These are phyloP conservation scores for Xiphorhynchus elegans DNA, from an alignment of 2,113 vertebrate species.

Conservation along the genomic window DNA sequence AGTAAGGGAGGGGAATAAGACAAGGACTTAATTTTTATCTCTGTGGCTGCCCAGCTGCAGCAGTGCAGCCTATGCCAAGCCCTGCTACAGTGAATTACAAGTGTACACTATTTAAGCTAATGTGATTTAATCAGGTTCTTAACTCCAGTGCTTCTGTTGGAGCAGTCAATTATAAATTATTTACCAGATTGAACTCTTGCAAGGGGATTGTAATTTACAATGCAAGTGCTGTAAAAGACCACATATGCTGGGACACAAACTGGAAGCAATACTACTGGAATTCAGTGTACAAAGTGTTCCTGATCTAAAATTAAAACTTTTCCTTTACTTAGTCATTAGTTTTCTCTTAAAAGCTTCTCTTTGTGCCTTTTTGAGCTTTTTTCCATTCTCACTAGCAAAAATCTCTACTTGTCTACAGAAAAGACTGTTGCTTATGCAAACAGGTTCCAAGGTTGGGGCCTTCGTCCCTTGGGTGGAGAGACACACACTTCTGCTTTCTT, in stretches of 20 bases:
- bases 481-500: not conserved
- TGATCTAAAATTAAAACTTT: slow-evolving; percentile 39
- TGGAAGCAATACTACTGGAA: not conserved
- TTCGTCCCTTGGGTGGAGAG: not conserved
- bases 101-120: not conserved
- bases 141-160: not conserved
- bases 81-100: not conserved
- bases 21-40: not conserved
- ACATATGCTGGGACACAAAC: not conserved
- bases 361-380: not conserved
- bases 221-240: not conserved
- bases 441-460: not conserved
- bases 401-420: not conserved
- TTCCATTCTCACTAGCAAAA: not conserved
- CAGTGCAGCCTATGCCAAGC: not conserved
- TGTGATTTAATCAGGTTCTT: slow-evolving; percentile 8
- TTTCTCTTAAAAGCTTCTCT: not conserved
- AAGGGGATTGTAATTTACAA: not conserved
- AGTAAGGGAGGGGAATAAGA: not conserved
- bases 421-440: not conserved
- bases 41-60: not conserved
- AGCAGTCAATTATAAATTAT: not conserved
- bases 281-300: slow-evolving; percentile 2
- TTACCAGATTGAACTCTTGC: not conserved
- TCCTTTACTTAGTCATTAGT: not conserved